Evolutionary conservation across 2,113 vertebrate genomes (phyloP).

Genomic region (Ceyx cyanopectus): DNA sequence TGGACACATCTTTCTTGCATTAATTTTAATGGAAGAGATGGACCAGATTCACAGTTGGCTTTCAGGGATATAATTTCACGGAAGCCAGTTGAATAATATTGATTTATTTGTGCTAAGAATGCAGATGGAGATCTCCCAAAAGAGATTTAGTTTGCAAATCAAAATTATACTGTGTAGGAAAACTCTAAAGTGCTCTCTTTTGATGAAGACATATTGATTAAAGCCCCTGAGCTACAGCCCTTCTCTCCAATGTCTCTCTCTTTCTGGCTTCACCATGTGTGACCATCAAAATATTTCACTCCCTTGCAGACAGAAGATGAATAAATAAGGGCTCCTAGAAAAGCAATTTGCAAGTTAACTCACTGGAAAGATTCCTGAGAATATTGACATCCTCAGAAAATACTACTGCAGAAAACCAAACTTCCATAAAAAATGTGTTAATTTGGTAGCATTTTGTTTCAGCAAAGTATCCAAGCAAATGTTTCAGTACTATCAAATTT

Average conservation of each 20-base stretch:
- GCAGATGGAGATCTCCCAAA: not conserved
- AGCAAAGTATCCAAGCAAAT: not conserved
- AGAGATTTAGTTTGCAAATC: not conserved
- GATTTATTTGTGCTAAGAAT: not conserved
- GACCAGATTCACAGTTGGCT: not conserved
- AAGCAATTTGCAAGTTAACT: not conserved
- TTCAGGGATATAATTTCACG: not conserved
- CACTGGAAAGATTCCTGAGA: not conserved
- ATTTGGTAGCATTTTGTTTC: not conserved
- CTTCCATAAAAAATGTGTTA: not conserved
- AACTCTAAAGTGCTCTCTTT: not conserved
- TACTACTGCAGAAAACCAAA: not conserved
- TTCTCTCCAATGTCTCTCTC: not conserved
- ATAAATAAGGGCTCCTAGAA: not conserved
- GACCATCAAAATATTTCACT: not conserved
- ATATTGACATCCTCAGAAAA: not conserved
- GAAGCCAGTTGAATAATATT: not conserved
- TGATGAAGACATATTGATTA: not conserved
- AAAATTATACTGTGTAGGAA: not conserved
- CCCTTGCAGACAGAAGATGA: not conserved
- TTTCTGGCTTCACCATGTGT: not conserved
- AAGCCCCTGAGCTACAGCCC: not conserved
- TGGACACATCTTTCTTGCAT: conserved; percentile 42
- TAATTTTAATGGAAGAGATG: conserved; percentile 33
- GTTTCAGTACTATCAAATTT: not conserved